Base-by-base conservation (phyloP, 92 coral and sea anemone genomes). In the Umimayanthus chanpuru region DNA sequence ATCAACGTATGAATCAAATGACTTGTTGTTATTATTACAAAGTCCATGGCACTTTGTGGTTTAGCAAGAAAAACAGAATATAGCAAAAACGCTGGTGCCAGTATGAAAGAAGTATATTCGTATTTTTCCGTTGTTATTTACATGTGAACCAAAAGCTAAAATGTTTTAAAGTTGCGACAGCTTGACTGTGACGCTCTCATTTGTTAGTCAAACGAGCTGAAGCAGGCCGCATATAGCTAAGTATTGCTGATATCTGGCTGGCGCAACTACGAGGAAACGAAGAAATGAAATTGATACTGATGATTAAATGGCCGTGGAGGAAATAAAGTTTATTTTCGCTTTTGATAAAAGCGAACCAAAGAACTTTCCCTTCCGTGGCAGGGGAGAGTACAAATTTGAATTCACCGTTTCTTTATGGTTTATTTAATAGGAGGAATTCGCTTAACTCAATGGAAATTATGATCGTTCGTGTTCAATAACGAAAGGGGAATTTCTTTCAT, bases 231-330 rank as follows among this genome's bases (percentile, higher is more conserved):
- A 44, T 70, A 14, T 30, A 81, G 53, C 25, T 43, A 43, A 83
- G 29, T 28, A 67, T 26, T 47, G 28, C 77, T 71, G 64, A 72
- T 44, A 29, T 70, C 77, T 83, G 61, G 43, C 32, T 44, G 65
- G 29, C 43, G 38, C 65, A 44, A 44, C 28, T n/a, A 43, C n/a
- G 64, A n/a, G 23, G 50, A 43, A 26, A 47, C 77, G 32, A 67
- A 61, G 65, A 83, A 83, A 83, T 83, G 65, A 83, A 68, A 83
- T 83, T 67, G 75, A 65, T 43, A 68, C 64, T 41, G 40, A 71
- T 25, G 36, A 83, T 25, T 20, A 80, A 56, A 80, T 21, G 65
- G 18, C 40, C 86, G 43, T 47, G 20, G 65, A 75, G n/a, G 79
- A 32, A 44, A 58, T 15, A 43, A 70, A 70, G 44, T 83, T 40